A percentile compares a stretch with the other conserved stretches of the same genome.
phyloP scores from a whole-genome alignment of 1,140 invertebrate species.

The Samia ricini region DNA sequence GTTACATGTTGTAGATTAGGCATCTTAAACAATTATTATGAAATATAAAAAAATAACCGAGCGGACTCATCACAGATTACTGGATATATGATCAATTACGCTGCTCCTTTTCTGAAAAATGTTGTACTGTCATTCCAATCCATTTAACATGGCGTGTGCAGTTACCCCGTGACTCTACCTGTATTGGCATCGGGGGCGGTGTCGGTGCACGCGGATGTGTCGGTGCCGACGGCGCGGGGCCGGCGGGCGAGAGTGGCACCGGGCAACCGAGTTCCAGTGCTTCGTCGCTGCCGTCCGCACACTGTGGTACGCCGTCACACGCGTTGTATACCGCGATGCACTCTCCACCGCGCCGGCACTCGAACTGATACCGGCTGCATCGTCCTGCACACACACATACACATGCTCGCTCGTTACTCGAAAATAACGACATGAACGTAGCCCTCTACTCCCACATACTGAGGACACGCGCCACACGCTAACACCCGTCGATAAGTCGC shows the following conservation, averaged over 20 bases:
- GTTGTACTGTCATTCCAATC: no score
- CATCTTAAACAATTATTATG: no score
- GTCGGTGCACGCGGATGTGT: no score
- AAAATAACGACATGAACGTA: no score
- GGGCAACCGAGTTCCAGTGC: conserved; percentile 89
- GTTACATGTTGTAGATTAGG: no score
- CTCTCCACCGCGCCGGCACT: conserved; percentile 90
- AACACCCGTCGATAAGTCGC: no score
- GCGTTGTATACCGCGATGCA: conserved; percentile 98
- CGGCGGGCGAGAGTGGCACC: conserved; percentile 20
- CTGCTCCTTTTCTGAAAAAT: no score
- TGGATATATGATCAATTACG: no score
- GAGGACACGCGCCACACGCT: no score
- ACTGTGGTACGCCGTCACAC: conserved; percentile 96
- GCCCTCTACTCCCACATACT: background rate
- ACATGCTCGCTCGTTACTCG: background rate
- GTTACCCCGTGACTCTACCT: background rate
- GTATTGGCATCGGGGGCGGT: background rate
- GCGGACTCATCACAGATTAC: no score
- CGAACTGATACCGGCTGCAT: conserved; percentile 91
- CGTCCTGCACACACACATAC: conserved; percentile 41
- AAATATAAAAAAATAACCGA: no score
- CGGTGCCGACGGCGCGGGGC: conserved; percentile 16
- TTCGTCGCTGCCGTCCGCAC: conserved; percentile 94
- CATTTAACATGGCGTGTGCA: no score